Base-by-base conservation (phyloP, 2,888 invertebrate species). In the Dryomyza anilis region DNA sequence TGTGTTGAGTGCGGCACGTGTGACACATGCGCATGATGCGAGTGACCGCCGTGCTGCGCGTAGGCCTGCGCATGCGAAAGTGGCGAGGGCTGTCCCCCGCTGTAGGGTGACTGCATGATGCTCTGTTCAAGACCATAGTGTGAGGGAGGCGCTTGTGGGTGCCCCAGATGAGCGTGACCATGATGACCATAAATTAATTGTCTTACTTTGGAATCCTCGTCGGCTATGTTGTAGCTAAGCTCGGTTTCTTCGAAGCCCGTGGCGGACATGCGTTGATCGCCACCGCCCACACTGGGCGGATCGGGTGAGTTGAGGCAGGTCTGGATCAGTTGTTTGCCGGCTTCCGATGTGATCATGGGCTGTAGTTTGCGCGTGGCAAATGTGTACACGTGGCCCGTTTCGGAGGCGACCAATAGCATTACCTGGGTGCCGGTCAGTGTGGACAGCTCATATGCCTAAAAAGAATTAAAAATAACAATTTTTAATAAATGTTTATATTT, bases 301-400 rank as follows among this genome's bases (percentile, higher is more conserved):
- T 97, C 97, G 52, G 97, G 98, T 56, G 96, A 95, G 85, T 98
- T 98, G 69, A 99, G 89, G 85, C 99, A 99, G 74, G 97, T 98
- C 86, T 99, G 98, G 79, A 99, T 99, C 74, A 99, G 87, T 71
- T 96, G 93, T 85, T 99, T 98, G 73, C 98, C 98, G 67, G 94
- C 93, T 83, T 94, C 94, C 74, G 97, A 97, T 55, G 97, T 98
- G 84, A 99, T 98, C 98, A 99, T 99, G 73, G 99, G 99, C 85
- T 98, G 97, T 62, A 99, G 88, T 84, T 97, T 97, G 74, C 97
- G 89, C 74, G 99, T 99, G 70, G 99, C 98, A 86, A 98, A 99
- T 69, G 99, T 99, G 86, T 99, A 99, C 78, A 99, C 99, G 86
- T 99, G 99, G 62, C 98, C 98, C 21, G 98, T 98, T 85, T 98